Conservation (phyloP, 1,140 invertebrate species). For the Pseudomyrmex concolor region DNA sequence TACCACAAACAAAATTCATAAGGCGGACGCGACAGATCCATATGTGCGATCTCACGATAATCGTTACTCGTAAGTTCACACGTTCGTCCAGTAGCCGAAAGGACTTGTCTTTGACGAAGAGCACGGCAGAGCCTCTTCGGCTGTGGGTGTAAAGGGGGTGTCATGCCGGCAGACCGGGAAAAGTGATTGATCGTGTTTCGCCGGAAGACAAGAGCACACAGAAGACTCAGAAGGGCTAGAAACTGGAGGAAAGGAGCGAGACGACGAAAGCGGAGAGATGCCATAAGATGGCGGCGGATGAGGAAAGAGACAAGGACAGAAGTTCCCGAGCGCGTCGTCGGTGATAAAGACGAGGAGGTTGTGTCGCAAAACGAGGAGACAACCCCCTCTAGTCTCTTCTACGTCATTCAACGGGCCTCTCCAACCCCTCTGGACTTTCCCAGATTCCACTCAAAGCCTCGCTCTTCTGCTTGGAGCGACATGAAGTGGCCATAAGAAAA, state of each 20-base stretch:
- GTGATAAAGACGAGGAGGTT: slow-evolving; percentile 81
- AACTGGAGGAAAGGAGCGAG: slow-evolving; percentile 64
- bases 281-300: slow-evolving; percentile 58
- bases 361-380: slow-evolving; percentile 79
- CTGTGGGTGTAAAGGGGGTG: slow-evolving; percentile 81
- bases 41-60: slow-evolving; percentile 68
- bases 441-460: slow-evolving; percentile 77
- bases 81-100: slow-evolving; percentile 56
- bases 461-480: slow-evolving; percentile 65
- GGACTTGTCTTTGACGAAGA: slow-evolving; percentile 71
- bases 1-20: slow-evolving; percentile 37
- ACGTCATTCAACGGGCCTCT: slow-evolving; percentile 74
- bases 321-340: slow-evolving; percentile 71
- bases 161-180: slow-evolving; percentile 82
- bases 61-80: slow-evolving; percentile 68
- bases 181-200: slow-evolving; percentile 85
- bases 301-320: slow-evolving; percentile 58
- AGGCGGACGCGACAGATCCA: slow-evolving; percentile 44
- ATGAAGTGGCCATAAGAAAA: slow-evolving; percentile 79
- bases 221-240: slow-evolving; percentile 56
- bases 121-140: slow-evolving; percentile 68
- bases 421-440: slow-evolving; percentile 63
- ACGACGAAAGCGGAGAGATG: slow-evolving; percentile 65
- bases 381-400: slow-evolving; percentile 70
- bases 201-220: slow-evolving; percentile 80